Percentiles rank a stretch among this genome's conserved stretches.
Conservation (phyloP, 64 coral and sea anemone genomes). For the Montipora capricornis region DNA sequence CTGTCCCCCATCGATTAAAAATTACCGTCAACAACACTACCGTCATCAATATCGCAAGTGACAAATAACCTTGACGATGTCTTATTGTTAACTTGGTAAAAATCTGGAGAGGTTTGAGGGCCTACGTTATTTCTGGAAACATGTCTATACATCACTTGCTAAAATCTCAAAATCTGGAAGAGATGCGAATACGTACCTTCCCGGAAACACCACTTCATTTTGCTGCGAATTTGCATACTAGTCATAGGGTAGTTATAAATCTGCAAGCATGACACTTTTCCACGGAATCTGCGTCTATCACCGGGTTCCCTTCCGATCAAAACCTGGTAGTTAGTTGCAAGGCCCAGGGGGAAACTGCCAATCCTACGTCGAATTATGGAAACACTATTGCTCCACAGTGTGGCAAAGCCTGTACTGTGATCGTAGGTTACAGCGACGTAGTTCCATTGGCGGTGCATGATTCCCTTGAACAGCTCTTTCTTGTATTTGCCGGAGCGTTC, state of each 20-base stretch:
- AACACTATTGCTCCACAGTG: constrained; percentile 5
- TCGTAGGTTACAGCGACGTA: constrained; percentile 42
- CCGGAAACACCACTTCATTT: constrained; percentile 36
- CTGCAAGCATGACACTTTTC: constrained; percentile 40
- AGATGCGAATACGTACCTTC: constrained; percentile 15
- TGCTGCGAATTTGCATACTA: not conserved
- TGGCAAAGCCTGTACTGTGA: constrained; percentile 32
- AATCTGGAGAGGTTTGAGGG: too few species aligned
- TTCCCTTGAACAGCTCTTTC: not conserved
- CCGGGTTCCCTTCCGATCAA: constrained; percentile 33
- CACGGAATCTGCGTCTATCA: constrained; percentile 28
- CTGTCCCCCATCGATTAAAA: too few species aligned
- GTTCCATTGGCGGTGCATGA: constrained; percentile 29
- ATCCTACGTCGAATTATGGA: not conserved
- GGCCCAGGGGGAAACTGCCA: constrained; percentile 18
- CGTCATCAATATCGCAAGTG: too few species aligned
- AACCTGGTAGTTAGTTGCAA: constrained; percentile 51
- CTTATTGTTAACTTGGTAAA: too few species aligned
- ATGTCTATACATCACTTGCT: too few species aligned
- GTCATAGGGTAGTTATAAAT: constrained; percentile 25
- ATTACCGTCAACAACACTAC: too few species aligned
- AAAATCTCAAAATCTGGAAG: not conserved
- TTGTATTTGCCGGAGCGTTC: not conserved
- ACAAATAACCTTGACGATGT: too few species aligned
- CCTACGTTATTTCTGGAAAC: too few species aligned